These are phyloP conservation scores for Oryzias javanicus DNA, from an alignment of 2,113 vertebrate genomes.

Conservation along the genomic window DNA sequence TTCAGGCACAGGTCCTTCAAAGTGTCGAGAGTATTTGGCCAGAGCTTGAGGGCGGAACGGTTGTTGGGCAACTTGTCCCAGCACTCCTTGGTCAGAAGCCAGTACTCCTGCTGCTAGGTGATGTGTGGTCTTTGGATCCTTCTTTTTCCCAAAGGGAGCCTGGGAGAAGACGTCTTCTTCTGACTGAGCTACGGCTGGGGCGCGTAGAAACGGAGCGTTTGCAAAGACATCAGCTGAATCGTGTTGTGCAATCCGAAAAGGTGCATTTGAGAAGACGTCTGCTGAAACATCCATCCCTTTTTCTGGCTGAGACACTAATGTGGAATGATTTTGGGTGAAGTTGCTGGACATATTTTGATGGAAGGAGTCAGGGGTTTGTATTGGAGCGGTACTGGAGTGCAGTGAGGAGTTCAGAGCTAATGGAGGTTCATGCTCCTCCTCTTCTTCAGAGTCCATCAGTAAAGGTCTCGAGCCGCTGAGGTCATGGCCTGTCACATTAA, in stretches of 20 bases:
- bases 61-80: constrained; percentile 69
- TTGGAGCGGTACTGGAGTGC: constrained; percentile 1
- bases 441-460: constrained; percentile 91
- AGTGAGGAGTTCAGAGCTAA: constrained; percentile 6
- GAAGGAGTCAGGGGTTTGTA: constrained; percentile 29
- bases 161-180: constrained; percentile 88
- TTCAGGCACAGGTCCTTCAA: constrained; percentile 77
- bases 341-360: constrained; percentile 19
- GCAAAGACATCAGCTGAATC: constrained; percentile 85
- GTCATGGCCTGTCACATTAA: constrained; percentile 79
- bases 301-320: constrained; percentile 44
- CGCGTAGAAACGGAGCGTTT: constrained; percentile 88
- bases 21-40: constrained; percentile 95
- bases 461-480: constrained; percentile 91
- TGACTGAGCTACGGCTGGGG: constrained; percentile 40
- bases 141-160: constrained; percentile 92
- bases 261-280: constrained; percentile 88
- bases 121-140: constrained; percentile 50
- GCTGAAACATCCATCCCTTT: constrained; percentile 34
- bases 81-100: constrained; percentile 69
- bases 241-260: constrained; percentile 77
- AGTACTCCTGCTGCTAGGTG: constrained; percentile 21
- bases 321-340: constrained; percentile 44
- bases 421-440: constrained; percentile 73
- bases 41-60: constrained; percentile 88